Percentiles rank a stretch among this genome's conserved stretches.
Evolutionary conservation across 2,888 invertebrate genomes (phyloP).

Genomic region (Aleiodes leptofemur): DNA sequence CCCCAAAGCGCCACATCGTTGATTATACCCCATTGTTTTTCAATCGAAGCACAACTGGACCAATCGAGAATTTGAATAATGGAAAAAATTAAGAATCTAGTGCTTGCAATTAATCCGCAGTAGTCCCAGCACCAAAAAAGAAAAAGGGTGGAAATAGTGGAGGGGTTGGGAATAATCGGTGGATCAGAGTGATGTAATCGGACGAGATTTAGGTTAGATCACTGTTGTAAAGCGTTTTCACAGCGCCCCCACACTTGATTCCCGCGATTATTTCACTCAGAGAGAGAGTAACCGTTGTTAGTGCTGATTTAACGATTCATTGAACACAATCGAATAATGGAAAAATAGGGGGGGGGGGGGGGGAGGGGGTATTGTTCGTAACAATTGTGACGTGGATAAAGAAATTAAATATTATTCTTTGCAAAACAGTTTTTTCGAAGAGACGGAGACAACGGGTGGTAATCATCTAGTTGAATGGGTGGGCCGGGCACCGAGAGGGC

Average conservation of each 20-base stretch:
- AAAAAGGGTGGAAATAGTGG: too few species aligned
- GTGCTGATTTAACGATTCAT: background rate
- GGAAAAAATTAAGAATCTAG: too few species aligned
- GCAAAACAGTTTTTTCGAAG: conserved; percentile 52
- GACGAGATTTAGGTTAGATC: background rate
- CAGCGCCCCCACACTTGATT: too few species aligned
- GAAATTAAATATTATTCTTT: conserved; percentile 24
- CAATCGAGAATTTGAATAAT: too few species aligned
- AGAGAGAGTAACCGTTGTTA: conserved; percentile 5
- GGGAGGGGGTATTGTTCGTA: background rate
- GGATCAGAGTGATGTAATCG: conserved; percentile 6
- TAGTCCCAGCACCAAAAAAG: too few species aligned
- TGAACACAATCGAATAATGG: background rate
- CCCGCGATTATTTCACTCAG: background rate
- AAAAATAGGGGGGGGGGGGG: conserved; percentile 1
- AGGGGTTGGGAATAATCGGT: background rate
- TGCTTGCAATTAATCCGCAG: too few species aligned
- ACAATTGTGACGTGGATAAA: conserved; percentile 34
- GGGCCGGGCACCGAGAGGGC: conserved; percentile 71
- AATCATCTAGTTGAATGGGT: conserved; percentile 73
- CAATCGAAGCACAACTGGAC: background rate
- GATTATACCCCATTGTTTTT: conserved; percentile 4
- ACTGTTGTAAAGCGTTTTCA: too few species aligned
- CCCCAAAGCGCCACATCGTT: conserved; percentile 48
- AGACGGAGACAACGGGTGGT: conserved; percentile 67